Percentiles rank a stretch among this genome's conserved stretches.
Evolutionary conservation across 2,888 invertebrate species (phyloP).

Genomic region (Hermaeophaga mercurialis): DNA sequence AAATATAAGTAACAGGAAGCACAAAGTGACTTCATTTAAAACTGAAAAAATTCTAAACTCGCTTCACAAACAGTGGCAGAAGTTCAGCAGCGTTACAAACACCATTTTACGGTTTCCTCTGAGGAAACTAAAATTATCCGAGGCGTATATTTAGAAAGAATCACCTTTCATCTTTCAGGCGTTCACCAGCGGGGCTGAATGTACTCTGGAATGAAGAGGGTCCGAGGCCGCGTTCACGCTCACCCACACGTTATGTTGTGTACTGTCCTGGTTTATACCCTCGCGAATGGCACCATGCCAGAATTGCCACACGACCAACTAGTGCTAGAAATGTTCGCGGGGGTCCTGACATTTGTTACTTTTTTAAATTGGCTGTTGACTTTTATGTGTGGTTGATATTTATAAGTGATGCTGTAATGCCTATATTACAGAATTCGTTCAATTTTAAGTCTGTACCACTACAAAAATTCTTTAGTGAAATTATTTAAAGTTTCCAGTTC

Average conservation of each 20-base stretch:
- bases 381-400: too few relatives aligned
- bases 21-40: background rate
- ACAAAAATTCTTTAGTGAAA: too few relatives aligned
- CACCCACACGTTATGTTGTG: constrained; percentile 49
- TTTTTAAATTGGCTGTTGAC: background rate
- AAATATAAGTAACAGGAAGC: background rate
- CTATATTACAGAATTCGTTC: too few relatives aligned
- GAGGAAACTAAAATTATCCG: constrained; percentile 26
- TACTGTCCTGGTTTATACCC: constrained; percentile 42
- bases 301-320: constrained; percentile 49
- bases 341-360: constrained; percentile 21
- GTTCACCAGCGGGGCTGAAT: constrained; percentile 4
- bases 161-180: constrained; percentile 38
- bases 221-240: constrained; percentile 38
- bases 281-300: constrained; percentile 45
- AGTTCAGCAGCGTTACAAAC: constrained; percentile 22
- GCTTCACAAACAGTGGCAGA: constrained; percentile 9
- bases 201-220: constrained; percentile 26
- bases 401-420: too few relatives aligned
- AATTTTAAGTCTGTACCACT: too few relatives aligned
- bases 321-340: constrained; percentile 43
- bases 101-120: constrained; percentile 20
- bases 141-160: constrained; percentile 33
- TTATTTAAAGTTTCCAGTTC: too few relatives aligned
- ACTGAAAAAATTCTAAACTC: background rate